phyloP scores from a whole-genome alignment of 2,113 vertebrate species.

The Phoxinus phoxinus region DNA sequence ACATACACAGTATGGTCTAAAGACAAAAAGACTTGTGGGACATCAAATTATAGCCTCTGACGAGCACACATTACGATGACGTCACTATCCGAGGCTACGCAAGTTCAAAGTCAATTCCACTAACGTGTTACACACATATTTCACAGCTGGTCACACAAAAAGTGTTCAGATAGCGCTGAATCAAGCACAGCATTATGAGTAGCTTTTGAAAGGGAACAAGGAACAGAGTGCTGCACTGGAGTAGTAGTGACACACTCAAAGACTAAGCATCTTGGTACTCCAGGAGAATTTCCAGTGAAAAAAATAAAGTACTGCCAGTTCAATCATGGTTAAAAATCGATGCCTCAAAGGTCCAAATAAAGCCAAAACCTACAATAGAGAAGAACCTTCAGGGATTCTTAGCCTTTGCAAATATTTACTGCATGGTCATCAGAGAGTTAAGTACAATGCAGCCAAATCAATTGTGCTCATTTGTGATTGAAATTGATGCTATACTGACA shows the following conservation, averaged over 20 bases:
- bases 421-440: background rate
- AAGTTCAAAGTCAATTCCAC: too few relatives aligned
- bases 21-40: too few relatives aligned
- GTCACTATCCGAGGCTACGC: too few relatives aligned
- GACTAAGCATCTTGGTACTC: background rate
- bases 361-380: background rate
- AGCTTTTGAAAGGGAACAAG: too few relatives aligned
- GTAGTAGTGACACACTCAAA: background rate
- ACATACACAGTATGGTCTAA: too few relatives aligned
- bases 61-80: too few relatives aligned
- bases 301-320: background rate
- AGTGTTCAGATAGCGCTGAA: too few relatives aligned
- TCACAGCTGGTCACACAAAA: too few relatives aligned
- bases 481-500: background rate
- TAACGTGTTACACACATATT: too few relatives aligned
- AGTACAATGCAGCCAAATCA: background rate
- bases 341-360: background rate
- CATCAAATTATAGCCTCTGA: too few relatives aligned
- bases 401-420: background rate
- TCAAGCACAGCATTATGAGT: too few relatives aligned
- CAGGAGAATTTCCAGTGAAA: background rate
- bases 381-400: background rate
- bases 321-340: background rate
- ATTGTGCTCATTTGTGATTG: background rate
- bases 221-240: too few relatives aligned